These are phyloP conservation scores for Odontesthes bonariensis DNA, from an alignment of 2,113 vertebrate species.

Conservation along the genomic window DNA sequence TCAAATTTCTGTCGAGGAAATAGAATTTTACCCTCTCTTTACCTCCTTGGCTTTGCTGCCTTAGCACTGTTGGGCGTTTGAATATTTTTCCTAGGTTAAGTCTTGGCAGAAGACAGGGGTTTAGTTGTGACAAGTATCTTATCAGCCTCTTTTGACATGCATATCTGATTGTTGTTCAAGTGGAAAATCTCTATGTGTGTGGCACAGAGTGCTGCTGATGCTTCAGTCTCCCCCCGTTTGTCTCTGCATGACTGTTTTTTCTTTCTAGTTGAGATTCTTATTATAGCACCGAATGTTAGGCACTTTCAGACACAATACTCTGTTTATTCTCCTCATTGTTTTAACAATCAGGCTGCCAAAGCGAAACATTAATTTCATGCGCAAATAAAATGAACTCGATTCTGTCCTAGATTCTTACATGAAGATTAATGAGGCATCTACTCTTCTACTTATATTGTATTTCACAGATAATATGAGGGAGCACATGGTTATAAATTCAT, in stretches of 20 bases:
- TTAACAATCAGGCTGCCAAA: background rate
- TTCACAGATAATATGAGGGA: slow-evolving; percentile 53
- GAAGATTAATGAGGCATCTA: background rate
- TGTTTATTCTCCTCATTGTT: slow-evolving; percentile 1
- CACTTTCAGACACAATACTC: background rate
- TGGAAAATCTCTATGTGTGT: slow-evolving; percentile 44
- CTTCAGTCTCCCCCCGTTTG: background rate
- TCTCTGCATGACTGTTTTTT: background rate
- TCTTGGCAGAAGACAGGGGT: no score
- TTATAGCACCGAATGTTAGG: background rate
- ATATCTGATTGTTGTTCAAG: slow-evolving; percentile 42
- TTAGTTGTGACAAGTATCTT: slow-evolving; percentile 10
- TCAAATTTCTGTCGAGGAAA: background rate
- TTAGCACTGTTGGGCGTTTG: background rate
- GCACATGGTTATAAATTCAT: slow-evolving; percentile 47
- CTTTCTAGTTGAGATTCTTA: background rate
- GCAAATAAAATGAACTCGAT: background rate
- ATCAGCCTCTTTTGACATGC: slow-evolving; percentile 24
- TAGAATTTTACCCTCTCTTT: no score
- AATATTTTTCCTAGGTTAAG: background rate
- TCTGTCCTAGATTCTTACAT: background rate
- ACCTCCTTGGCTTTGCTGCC: background rate
- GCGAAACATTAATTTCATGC: background rate
- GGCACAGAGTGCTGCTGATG: background rate
- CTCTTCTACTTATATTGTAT: slow-evolving; percentile 13